These are phyloP conservation scores for Zele albiditarsus DNA, from an alignment of 2,888 invertebrate genomes.

Conservation along the genomic window DNA sequence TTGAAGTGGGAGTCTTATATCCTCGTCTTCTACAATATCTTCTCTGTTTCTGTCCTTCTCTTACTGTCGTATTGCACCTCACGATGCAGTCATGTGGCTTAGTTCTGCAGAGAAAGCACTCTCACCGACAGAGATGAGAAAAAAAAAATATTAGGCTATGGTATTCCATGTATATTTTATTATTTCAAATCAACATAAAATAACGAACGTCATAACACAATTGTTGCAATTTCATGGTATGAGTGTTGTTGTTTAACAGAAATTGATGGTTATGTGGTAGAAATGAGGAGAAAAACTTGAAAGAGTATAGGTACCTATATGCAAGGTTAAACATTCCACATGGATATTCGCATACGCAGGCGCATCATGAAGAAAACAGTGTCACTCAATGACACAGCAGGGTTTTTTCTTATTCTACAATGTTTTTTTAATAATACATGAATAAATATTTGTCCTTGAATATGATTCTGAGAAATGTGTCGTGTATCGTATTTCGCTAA, in stretches of 20 bases:
- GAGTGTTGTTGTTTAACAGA: background rate
- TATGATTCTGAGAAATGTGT: no score
- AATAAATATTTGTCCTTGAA: no score
- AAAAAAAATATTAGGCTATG: background rate
- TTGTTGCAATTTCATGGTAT: background rate
- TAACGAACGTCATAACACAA: background rate
- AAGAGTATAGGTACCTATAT: background rate
- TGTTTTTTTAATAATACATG: no score
- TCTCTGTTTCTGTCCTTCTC: slow-evolving; percentile 45
- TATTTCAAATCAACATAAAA: background rate
- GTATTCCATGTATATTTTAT: background rate
- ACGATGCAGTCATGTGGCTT: slow-evolving; percentile 51
- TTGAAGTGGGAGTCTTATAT: slow-evolving; percentile 24
- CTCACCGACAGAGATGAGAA: background rate
- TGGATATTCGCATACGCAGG: background rate
- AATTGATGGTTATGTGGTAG: background rate
- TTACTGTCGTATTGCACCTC: slow-evolving; percentile 47
- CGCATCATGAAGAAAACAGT: background rate
- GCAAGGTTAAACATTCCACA: background rate
- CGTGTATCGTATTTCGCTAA: no score
- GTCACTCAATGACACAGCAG: background rate
- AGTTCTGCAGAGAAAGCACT: slow-evolving; percentile 22
- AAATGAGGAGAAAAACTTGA: background rate
- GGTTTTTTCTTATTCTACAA: no score
- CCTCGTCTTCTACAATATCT: slow-evolving; percentile 36